A percentile compares a stretch with the other conserved stretches of the same genome.
These are phyloP conservation scores for Sepioteuthis lessoniana DNA, from an alignment of 2,888 invertebrate genomes.

Conservation along the genomic window DNA sequence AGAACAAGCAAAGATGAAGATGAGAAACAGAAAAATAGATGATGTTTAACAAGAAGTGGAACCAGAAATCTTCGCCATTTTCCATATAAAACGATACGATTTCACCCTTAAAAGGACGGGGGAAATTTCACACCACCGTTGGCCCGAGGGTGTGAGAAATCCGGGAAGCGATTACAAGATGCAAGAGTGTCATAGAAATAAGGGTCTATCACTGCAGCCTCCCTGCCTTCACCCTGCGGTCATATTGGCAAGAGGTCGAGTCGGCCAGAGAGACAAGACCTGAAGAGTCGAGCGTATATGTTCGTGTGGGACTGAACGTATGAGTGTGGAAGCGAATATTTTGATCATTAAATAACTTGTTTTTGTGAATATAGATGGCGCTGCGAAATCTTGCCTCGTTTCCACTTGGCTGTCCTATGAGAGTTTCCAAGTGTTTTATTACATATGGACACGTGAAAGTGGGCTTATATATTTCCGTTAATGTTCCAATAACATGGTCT, in stretches of 20 bases:
- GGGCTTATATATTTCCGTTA: neutral
- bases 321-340: neutral
- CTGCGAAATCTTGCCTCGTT: neutral
- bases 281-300: neutral
- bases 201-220: neutral
- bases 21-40: neutral
- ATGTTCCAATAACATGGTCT: neutral
- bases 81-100: neutral
- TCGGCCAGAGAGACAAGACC: neutral
- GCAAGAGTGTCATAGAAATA: neutral
- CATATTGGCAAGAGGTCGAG: neutral
- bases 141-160: neutral
- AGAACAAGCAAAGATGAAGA: neutral
- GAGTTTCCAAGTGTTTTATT: slow-evolving; percentile 33
- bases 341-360: slow-evolving; percentile 33
- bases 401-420: neutral
- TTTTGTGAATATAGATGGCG: neutral
- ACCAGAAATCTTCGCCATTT: neutral
- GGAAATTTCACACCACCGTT: neutral
- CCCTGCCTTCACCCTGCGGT: neutral
- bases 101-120: slow-evolving; percentile 24
- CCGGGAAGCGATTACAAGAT: slow-evolving; percentile 10
- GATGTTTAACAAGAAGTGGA: neutral
- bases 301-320: neutral
- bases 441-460: neutral